These are phyloP conservation scores for Micromys minutus DNA, from an alignment of 2,113 vertebrate species.

Conservation along the genomic window DNA sequence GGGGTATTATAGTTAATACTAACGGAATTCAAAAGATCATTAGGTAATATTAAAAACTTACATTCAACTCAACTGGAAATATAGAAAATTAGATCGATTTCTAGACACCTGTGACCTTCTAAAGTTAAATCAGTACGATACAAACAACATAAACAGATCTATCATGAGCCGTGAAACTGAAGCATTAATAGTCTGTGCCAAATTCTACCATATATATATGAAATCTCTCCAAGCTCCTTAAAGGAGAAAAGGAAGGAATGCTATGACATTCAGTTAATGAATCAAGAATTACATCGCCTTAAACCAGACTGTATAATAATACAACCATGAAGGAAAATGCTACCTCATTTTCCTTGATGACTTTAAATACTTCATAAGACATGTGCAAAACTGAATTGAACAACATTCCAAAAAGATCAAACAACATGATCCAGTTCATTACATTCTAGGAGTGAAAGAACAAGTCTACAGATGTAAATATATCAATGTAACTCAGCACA, in stretches of 20 bases:
- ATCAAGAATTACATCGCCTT: neutral
- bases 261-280: neutral
- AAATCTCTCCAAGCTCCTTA: neutral
- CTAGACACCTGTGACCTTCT: neutral
- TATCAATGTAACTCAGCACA: neutral
- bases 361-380: neutral
- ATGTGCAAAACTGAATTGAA: neutral
- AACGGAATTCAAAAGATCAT: neutral
- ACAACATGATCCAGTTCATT: neutral
- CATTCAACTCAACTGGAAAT: neutral
- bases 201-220: neutral
- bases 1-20: neutral
- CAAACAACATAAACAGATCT: neutral
- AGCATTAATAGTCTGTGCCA: neutral
- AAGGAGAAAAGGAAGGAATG: neutral
- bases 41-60: neutral
- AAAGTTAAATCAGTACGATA: neutral
- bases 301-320: neutral
- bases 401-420: neutral
- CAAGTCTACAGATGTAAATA: neutral
- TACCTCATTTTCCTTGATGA: neutral
- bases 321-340: neutral
- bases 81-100: neutral
- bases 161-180: neutral
- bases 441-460: neutral